Evolutionary conservation across 2,888 invertebrate genomes (phyloP).

Genomic region (Heliconius erato): DNA sequence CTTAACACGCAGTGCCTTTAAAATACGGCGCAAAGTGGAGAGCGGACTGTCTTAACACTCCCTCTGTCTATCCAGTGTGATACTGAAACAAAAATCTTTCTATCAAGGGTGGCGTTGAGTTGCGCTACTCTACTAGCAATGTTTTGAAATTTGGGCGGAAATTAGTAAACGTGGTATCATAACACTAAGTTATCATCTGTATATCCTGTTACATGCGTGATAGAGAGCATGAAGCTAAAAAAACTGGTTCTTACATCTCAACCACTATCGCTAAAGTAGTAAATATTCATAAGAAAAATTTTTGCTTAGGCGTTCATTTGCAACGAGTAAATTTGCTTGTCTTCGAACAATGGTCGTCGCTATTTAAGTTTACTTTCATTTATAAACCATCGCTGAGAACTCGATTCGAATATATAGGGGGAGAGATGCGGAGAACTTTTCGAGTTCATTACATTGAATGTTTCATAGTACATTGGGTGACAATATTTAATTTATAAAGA

Average conservation of each 20-base stretch:
- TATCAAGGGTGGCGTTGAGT: no score
- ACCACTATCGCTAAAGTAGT: neutral
- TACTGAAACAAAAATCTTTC: no score
- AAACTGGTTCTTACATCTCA: neutral
- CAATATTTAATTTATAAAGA: constrained; percentile 13
- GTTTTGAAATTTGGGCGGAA: no score
- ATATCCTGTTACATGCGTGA: no score
- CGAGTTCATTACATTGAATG: constrained; percentile 19
- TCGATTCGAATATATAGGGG: constrained; percentile 5
- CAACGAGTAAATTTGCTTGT: constrained; percentile 22
- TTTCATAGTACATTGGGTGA: constrained; percentile 15
- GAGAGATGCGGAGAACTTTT: constrained; percentile 19
- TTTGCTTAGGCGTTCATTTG: constrained; percentile 17
- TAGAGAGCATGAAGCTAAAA: neutral
- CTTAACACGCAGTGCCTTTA: no score
- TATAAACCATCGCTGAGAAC: constrained; percentile 21
- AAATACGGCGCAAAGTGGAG: no score
- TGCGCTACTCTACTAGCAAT: no score
- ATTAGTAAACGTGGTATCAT: no score
- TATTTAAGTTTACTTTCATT: constrained; percentile 26
- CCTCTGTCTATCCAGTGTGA: no score
- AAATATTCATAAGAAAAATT: constrained; percentile 4
- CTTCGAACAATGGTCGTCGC: constrained; percentile 19
- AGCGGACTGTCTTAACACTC: no score
- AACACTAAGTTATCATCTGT: no score